Base-by-base conservation (phyloP, 2,797 vertebrate species). In the Fistularia commersonii region DNA sequence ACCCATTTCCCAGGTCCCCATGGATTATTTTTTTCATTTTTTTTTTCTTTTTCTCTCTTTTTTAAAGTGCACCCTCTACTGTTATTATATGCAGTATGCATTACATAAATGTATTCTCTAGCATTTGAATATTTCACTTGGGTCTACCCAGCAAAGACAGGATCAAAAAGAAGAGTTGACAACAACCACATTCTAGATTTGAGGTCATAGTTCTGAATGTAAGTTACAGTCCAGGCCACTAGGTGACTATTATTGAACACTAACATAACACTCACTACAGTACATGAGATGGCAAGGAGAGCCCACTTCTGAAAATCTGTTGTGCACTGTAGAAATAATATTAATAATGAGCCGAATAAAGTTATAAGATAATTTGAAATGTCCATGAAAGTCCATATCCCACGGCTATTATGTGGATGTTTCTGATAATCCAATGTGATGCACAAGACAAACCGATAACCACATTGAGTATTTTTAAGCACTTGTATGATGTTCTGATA, bases 181-280 rank as follows among this genome's bases (percentile, higher is more conserved):
- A 41, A 72, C 39, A 64, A 73, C 46, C 70, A 79, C 63, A 72
- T 81, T 84, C 74, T 78, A 68, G 64, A 60, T 67, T 72, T 75
- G 79, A 85, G 84, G 80, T 82, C 72, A 74, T 74, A 67, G 74
- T 84, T 80, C 74, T 79, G 78, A 66, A 81, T 77, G 66, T 70
- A 57, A 73, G 49, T 65, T 58, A 69, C 64, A 66, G 66, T 72
- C 84, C 80, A 85, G 82, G 81, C 82, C 82, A 75, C 84, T 60
- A 86, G 80, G 82, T 83, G 82, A 86, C 83, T 67, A 66, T 68
- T 72, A 71, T 69, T 77, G 41, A 55, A 77, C 52, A 45, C 39
- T 12, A 61, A 72, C 35, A 48, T 65, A 45, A 59, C 72, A 71
- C 52, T 50, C 32, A 47, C 70, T 82, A 81, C 77, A 72, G 53